Conservation (phyloP, 2,113 vertebrate genomes). For the Hemiscyllium ocellatum region DNA sequence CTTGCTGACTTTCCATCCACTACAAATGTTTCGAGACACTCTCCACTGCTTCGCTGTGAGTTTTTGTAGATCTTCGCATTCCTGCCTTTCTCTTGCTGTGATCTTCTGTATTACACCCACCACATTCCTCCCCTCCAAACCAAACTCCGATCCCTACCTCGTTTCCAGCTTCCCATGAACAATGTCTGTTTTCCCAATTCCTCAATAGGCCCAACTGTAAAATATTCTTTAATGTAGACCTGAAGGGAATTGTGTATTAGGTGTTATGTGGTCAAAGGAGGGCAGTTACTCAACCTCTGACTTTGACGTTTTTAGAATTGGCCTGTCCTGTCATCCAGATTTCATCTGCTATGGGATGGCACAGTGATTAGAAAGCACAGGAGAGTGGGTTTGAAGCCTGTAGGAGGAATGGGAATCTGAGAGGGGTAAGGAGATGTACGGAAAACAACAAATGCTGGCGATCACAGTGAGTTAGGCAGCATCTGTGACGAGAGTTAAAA, state of each 20-base stretch:
- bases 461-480: too few relatives aligned
- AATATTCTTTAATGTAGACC: background rate
- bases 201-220: background rate
- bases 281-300: background rate
- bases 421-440: background rate
- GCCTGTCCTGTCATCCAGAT: too few relatives aligned
- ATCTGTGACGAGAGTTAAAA: too few relatives aligned
- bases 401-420: background rate
- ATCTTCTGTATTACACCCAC: background rate
- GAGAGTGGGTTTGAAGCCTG: background rate
- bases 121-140: background rate
- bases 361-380: background rate
- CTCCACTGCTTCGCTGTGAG: slow-evolving; percentile 14
- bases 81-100: background rate
- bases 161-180: background rate
- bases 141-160: background rate
- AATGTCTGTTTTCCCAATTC: background rate
- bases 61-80: background rate
- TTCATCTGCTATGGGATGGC: too few relatives aligned
- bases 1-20: slow-evolving; percentile 22
- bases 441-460: too few relatives aligned
- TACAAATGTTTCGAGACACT: background rate
- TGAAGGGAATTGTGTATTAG: background rate
- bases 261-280: background rate
- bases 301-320: background rate